phyloP scores from a whole-genome alignment of 2,888 invertebrate species.

The Mimas tiliae region DNA sequence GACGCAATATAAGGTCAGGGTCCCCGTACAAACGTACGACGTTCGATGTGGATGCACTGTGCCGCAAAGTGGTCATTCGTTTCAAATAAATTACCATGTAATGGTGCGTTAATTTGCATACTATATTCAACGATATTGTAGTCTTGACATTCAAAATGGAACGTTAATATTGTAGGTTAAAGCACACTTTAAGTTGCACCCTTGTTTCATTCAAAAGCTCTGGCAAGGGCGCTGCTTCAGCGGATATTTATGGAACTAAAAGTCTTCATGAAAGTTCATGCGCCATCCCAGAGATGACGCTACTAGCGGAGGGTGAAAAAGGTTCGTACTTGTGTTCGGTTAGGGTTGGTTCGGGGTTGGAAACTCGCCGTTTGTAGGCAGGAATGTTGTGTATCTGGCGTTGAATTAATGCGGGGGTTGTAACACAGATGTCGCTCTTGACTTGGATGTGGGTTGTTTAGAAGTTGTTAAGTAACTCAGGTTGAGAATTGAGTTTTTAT shows the following conservation, averaged over 20 bases:
- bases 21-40: constrained; percentile 79
- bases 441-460: neutral
- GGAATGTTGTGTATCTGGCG: constrained; percentile 44
- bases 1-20: constrained; percentile 84
- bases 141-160: constrained; percentile 51
- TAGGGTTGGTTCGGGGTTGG: constrained; percentile 51
- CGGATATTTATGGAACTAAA: constrained; percentile 66
- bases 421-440: constrained; percentile 48
- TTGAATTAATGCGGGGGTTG: constrained; percentile 39
- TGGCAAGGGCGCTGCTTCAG: constrained; percentile 54
- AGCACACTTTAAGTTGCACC: constrained; percentile 47
- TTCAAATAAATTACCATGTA: constrained; percentile 85
- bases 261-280: constrained; percentile 67
- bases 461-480: no score
- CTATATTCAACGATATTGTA: constrained; percentile 59
- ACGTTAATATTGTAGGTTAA: constrained; percentile 50
- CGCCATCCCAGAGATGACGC: constrained; percentile 76
- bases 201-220: constrained; percentile 77
- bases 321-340: constrained; percentile 43
- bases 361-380: constrained; percentile 46
- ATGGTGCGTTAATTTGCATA: constrained; percentile 84
- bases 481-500: no score
- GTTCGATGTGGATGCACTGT: constrained; percentile 77
- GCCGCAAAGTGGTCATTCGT: constrained; percentile 84
- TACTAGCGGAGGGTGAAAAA: constrained; percentile 44